Evolutionary conservation across 2,113 vertebrate species (phyloP), one percentile per base, ranked within the genome.

Genomic region (Hippocampus guttulatus): DNA sequence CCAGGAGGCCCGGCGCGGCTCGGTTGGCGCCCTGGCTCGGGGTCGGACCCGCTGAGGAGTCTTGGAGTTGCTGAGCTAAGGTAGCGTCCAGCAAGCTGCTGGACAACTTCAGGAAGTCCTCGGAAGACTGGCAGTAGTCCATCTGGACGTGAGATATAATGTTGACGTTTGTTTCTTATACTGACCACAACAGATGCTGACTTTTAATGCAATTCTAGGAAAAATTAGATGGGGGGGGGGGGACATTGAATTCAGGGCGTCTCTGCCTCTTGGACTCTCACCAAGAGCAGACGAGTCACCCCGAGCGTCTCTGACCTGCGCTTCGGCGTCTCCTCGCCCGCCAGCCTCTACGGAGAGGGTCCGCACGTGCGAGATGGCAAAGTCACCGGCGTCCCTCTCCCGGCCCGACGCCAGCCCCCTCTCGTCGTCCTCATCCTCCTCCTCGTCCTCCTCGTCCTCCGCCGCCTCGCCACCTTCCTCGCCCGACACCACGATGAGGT

Each of bases 401-500:
- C 63, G 40, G 21, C 40, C 63, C 1, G 40, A 43, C 21, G 40
- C 40, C 40, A 81, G 16, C 73, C 89, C 91, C 65, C 79, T 64
- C 72, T 87, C 87, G 0, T 81, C 94, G 49, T 95, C 94, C 0
- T 95, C 95, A 67, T 96, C 95, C 25, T 95, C 95, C 0, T 94
- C 52, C 94, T 52, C 65, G 1, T 67, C 65, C 1, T 52, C 65
- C 0, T 82, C 94, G 47, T 94, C 94, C 0, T 94, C 95, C 70
- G 95, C 95, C 0, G 94, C 94, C 27, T 94, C 91, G 6, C 93
- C 92, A 63, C 93, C 88, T 68, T 95, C 95, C 75, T 94, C 95
- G 75, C 95, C 94, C 0, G 94, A 91, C 68, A 95, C 94, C 0
- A 96, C 94, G 60, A 96, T 92, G 67, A 95, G 92, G 88, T 96